These are phyloP conservation scores for Cosmopolites sordidus DNA, from an alignment of 2,888 invertebrate species.

Conservation along the genomic window DNA sequence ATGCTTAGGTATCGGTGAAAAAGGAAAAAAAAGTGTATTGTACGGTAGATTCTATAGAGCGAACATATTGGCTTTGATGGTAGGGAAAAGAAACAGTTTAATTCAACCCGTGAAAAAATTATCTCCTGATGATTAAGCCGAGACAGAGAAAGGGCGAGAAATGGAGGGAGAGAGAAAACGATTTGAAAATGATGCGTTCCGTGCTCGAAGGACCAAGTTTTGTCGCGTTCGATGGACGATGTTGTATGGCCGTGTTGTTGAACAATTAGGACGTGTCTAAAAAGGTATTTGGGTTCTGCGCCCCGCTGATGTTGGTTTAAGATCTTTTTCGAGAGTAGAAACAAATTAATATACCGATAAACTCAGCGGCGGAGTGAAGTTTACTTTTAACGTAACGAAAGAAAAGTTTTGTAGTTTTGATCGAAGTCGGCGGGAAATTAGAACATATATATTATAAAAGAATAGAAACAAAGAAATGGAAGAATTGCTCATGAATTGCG, in stretches of 20 bases:
- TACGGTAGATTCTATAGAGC: not conserved
- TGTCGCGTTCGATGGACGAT: too few relatives aligned
- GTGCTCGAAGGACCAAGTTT: too few relatives aligned
- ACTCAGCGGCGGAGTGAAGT: not conserved
- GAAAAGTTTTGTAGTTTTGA: too few relatives aligned
- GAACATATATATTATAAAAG: too few relatives aligned
- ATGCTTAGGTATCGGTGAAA: not conserved
- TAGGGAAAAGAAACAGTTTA: not conserved
- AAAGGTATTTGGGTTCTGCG: not conserved
- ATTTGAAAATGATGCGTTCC: too few relatives aligned
- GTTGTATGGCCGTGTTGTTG: not conserved
- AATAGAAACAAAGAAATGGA: too few relatives aligned
- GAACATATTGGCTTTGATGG: not conserved
- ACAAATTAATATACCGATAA: not conserved
- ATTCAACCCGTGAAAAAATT: not conserved
- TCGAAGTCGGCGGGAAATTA: too few relatives aligned
- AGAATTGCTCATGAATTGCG: too few relatives aligned
- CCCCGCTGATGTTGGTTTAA: not conserved
- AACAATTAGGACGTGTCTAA: constrained; percentile 1
- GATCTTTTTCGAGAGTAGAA: not conserved
- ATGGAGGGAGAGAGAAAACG: too few relatives aligned
- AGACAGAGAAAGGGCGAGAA: too few relatives aligned
- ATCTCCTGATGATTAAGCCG: not conserved
- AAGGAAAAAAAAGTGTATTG: not conserved
- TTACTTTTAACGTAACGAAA: too few relatives aligned